Percentiles rank a stretch among this genome's conserved stretches.
phyloP scores from a whole-genome alignment of 1,140 invertebrate genomes.

The Odontomachus brunneus region DNA sequence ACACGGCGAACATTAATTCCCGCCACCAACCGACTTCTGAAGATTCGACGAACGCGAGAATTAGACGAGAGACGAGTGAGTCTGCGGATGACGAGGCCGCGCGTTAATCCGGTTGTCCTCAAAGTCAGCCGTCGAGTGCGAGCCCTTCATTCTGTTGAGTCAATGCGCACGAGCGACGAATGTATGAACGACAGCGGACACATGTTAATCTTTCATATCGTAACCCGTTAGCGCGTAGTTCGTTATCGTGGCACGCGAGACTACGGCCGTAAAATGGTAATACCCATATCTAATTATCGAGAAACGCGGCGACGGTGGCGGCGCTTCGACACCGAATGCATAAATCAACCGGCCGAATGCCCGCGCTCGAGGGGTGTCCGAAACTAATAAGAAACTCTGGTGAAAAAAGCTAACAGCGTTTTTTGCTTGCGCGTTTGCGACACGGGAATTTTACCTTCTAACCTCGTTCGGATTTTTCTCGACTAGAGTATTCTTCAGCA shows the following conservation, averaged over 20 bases:
- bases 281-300: neutral
- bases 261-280: neutral
- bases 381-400: too few relatives aligned
- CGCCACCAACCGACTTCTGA: slow-evolving; percentile 30
- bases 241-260: slow-evolving; percentile 1
- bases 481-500: too few relatives aligned
- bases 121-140: slow-evolving; percentile 21
- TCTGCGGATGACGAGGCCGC: slow-evolving; percentile 40
- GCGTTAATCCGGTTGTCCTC: slow-evolving; percentile 51
- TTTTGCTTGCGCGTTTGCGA: too few relatives aligned
- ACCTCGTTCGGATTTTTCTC: too few relatives aligned
- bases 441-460: too few relatives aligned
- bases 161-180: slow-evolving; percentile 25
- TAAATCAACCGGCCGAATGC: neutral
- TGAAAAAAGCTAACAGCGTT: too few relatives aligned
- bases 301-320: too few relatives aligned
- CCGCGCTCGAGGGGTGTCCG: neutral
- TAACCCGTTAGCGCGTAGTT: neutral
- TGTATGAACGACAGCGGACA: slow-evolving; percentile 19
- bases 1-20: slow-evolving; percentile 56
- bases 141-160: slow-evolving; percentile 15
- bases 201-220: slow-evolving; percentile 29
- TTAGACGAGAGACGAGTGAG: slow-evolving; percentile 40
- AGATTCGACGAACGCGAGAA: slow-evolving; percentile 48
- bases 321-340: neutral